Percentiles rank a stretch among this genome's conserved stretches.
Evolutionary conservation across 2,797 vertebrate genomes (phyloP).

Genomic region (Urocyon cinereoargenteus): DNA sequence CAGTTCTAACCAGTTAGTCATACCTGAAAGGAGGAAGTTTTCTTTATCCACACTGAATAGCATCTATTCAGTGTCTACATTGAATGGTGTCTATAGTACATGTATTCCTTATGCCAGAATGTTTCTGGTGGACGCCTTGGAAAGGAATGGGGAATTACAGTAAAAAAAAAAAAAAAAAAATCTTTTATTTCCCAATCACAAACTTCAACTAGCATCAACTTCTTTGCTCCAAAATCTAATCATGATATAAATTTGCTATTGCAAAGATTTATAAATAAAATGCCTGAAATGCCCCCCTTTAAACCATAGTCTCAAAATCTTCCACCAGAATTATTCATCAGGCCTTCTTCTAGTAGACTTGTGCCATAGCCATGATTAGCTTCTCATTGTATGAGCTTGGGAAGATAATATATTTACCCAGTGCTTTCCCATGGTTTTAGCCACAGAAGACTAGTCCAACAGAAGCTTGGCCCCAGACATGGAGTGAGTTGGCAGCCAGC

Average conservation of each 20-base stretch:
- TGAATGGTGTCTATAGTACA: background rate
- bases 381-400: conserved; percentile 20
- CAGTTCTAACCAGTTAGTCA: background rate
- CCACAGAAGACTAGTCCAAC: conserved; percentile 74
- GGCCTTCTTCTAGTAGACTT: background rate
- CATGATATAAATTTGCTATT: background rate
- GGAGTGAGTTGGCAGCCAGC: conserved; percentile 77
- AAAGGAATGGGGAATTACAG: background rate
- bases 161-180: background rate
- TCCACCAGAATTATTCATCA: background rate
- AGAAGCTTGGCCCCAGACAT: conserved; percentile 78
- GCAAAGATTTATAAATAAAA: conserved; percentile 15
- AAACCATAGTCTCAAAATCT: background rate
- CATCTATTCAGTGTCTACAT: background rate
- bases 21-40: background rate
- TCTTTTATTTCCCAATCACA: background rate
- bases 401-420: conserved; percentile 29
- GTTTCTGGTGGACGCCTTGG: background rate
- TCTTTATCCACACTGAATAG: background rate
- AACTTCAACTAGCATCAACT: background rate
- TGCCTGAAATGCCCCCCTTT: background rate
- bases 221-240: conserved; percentile 40
- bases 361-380: background rate
- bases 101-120: background rate
- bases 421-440: conserved; percentile 31